Base-by-base conservation (phyloP, 2,888 invertebrate genomes). In the Synanthedon tipuliformis region DNA sequence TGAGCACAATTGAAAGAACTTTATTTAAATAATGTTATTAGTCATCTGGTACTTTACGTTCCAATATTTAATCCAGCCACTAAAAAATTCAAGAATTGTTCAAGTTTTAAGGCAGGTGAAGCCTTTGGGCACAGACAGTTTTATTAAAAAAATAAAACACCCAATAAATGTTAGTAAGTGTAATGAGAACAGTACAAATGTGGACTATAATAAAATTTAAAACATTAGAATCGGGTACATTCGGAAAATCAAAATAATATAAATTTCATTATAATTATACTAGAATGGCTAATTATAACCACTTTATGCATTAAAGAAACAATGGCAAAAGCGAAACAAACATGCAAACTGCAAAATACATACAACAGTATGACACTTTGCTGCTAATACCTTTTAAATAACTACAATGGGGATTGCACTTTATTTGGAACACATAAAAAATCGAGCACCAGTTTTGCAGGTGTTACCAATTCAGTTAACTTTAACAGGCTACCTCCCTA, bases 181-280 rank as follows among this genome's bases (percentile, higher is more conserved):
- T 86, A 82, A 85, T 84, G 78, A 77, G 75, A 80, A 82, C 84
- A 82, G 80, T 84, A 85, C 83, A 86, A 76, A 73, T 72, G 76
- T 81, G 77, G 83, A 71, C 80, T 83, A 84, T 84, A 83, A 84
- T 81, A 81, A 81, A 78, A 81, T 77, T 45, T 45, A 45, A 45
- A 63, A 72, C 68, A 60, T 71, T 73, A 67, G 64, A 68, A 65
- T 73, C 73, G 80, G 80, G 78, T 79, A 82, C 82, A 83, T 45
- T 15, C 13, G 15, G 45, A 15, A 45, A 45, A 45, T 34, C 34
- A 34, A 34, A 34, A 34, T 34, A 34, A 34, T 23, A 23, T 23
- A 23, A 23, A 23, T 2, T 34, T 10, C 34, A 34, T 34, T 34
- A 34, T 34, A 34, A 34, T 10, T 34, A 34, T 34, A 34, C 34